Conservation (phyloP, 2,888 invertebrate species). For the Macrosiphum euphorbiae region DNA sequence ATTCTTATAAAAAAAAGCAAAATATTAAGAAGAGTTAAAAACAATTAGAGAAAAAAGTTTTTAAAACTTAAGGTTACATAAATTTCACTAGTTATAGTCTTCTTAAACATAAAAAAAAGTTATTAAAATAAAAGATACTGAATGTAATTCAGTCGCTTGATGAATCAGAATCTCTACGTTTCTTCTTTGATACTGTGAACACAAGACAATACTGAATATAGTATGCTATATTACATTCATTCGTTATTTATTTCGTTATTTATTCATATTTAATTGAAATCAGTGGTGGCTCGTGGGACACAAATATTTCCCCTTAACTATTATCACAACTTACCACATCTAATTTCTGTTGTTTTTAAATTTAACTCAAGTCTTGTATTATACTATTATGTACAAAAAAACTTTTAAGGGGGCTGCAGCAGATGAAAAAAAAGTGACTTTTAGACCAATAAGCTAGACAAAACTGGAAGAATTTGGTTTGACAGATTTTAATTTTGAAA, state of each 20-base stretch:
- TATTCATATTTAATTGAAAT: background rate
- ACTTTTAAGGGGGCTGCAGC: too few relatives aligned
- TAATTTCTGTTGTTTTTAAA: too few relatives aligned
- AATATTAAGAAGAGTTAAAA: background rate
- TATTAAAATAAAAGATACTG: background rate
- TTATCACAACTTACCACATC: too few relatives aligned
- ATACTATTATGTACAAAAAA: too few relatives aligned
- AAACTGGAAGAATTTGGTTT: too few relatives aligned
- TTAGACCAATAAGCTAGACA: too few relatives aligned
- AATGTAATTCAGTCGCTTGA: conserved; percentile 42
- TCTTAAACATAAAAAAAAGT: conserved; percentile 2
- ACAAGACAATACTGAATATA: background rate
- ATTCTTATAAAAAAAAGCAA: background rate
- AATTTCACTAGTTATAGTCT: conserved; percentile 10
- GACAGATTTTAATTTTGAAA: too few relatives aligned
- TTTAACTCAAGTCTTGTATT: too few relatives aligned
- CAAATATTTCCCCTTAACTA: too few relatives aligned
- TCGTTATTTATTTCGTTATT: background rate
- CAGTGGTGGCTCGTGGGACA: too few relatives aligned
- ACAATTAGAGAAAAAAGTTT: background rate
- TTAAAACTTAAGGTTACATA: background rate
- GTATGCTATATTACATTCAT: background rate
- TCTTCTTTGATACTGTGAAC: conserved; percentile 28
- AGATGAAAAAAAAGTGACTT: too few relatives aligned
- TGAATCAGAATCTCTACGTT: conserved; percentile 48